Evolutionary conservation across 2,888 invertebrate species (phyloP), one percentile per base, ranked within the genome.

Genomic region (Amaurobius ferox): DNA sequence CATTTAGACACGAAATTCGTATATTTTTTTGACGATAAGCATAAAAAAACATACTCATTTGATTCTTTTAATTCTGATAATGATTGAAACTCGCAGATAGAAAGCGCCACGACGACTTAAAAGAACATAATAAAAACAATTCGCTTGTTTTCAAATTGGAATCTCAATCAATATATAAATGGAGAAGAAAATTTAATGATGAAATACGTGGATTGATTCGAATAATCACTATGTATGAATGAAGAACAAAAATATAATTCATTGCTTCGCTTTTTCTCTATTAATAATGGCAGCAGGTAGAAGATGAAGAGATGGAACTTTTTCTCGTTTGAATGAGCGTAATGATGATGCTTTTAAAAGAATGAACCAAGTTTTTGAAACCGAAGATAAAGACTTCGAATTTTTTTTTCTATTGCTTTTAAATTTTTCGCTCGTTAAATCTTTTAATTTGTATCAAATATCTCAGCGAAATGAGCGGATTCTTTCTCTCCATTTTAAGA

Each of bases 391-490:
- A 85, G 39, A 55, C 62, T 55, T 71, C n/a, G n/a, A n/a, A 66
- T 77, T 81, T 44, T 74, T 35, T 64, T 72, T 71, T 71, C 40
- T 35, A 73, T 81, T 76, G 66, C 35, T 66, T 48, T 30, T 30
- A 11, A 16, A 40, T 74, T 83, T 61, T 30, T 62, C 48, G 71
- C 83, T 85, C 77, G 83, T 85, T 85, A 85, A 77, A 85, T 71
- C 83, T 85, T 85, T 85, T 85, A 85, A 85, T 85, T 85, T 85
- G 83, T 85, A 71, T 85, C 83, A 66, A 68, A 77, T 85, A 77
- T 72, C 77, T 62, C 39, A 30, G 55, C 30, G 28, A 77, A 71
- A 44, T 44, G 64, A 32, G 55, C 66, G 29, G 32, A 30, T 29
- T 29, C 29, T 29, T 19, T 30, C 66, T 35, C 16, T n/a, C 32